phyloP scores from a whole-genome alignment of 2,888 invertebrate species.

The Ennomos fuscantarius region DNA sequence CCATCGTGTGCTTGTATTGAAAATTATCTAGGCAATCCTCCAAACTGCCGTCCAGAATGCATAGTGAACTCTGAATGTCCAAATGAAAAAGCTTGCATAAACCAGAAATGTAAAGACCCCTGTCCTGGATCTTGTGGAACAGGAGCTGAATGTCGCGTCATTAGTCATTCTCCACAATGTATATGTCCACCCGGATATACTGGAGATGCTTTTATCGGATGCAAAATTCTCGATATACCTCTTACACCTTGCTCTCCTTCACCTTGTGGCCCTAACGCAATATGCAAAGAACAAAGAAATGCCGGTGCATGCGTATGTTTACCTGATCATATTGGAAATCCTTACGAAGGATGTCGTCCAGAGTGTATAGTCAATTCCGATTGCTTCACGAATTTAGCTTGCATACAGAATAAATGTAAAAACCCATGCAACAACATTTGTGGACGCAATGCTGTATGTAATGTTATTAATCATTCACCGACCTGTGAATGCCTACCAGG shows the following conservation, averaged over 20 bases:
- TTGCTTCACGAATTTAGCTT: slow-evolving; percentile 89
- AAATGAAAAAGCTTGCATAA: slow-evolving; percentile 88
- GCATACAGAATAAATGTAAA: slow-evolving; percentile 89
- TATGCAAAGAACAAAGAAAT: slow-evolving; percentile 87
- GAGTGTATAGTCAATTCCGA: slow-evolving; percentile 91
- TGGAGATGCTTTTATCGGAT: slow-evolving; percentile 87
- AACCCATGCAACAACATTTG: slow-evolving; percentile 91
- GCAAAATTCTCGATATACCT: slow-evolving; percentile 75
- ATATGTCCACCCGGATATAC: slow-evolving; percentile 87
- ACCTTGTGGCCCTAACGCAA: slow-evolving; percentile 90
- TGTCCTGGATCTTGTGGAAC: slow-evolving; percentile 90
- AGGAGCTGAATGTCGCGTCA: slow-evolving; percentile 89
- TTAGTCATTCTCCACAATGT: slow-evolving; percentile 91
- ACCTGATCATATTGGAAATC: slow-evolving; percentile 89
- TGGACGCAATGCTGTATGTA: slow-evolving; percentile 89
- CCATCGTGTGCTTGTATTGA: slow-evolving; percentile 90
- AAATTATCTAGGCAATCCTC: slow-evolving; percentile 88
- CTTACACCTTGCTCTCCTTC: slow-evolving; percentile 88
- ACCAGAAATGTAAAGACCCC: slow-evolving; percentile 90
- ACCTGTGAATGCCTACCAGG: slow-evolving; percentile 88
- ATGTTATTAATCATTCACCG: slow-evolving; percentile 89
- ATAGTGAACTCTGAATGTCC: slow-evolving; percentile 90
- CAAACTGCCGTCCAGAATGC: slow-evolving; percentile 90
- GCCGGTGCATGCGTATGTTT: slow-evolving; percentile 89
- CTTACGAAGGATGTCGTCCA: slow-evolving; percentile 91